Base-by-base conservation (phyloP, 2,888 invertebrate species). In the Julus scanicus region DNA sequence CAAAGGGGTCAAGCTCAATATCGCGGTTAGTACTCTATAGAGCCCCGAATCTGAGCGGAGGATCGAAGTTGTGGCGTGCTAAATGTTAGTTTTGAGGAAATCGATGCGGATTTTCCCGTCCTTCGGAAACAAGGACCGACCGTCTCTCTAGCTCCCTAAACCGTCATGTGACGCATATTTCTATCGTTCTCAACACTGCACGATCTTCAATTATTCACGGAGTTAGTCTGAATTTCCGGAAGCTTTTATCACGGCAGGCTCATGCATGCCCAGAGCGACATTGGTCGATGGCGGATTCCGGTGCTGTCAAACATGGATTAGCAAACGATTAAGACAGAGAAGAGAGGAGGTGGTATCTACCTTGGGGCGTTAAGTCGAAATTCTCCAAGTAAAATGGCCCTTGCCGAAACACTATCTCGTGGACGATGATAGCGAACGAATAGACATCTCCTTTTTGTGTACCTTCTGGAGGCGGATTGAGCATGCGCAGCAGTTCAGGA, bases 381-480 rank as follows among this genome's bases (percentile, higher is more conserved):
- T 80, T 57, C 37, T 87, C 88, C 87, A 87, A 86, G 83, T 95
- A 97, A 92, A 97, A 98, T 0, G 96, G 96, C 44, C 98, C 98
- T 92, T 97, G 96, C 87, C 98, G 93, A 90, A 95, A 95, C 89
- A 96, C 95, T 90, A 98, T 98, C 93, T 98, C 98, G 91, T 93
- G 93, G 13, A 92, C 89, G 80, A 93, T 92, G 87, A 92, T 91
- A 17, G 95, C 97, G 92, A 98, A 98, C 83, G 98, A 97, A 92
- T 98, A 98, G n/a, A 98, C 96, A 91, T 98, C 98, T 39, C 96
- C 98, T 92, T 97, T 97, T 91, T 96, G 97, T 0, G 96, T 96
- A 20, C 90, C 90, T 63, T 80, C 88, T 5, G 89, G 89, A 2
- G 91, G 91, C 9, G 89, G 88, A 53, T 94, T 94, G 44, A 94